A percentile compares a stretch with the other conserved stretches of the same genome.
Evolutionary conservation across 23 tunicate genomes (phyloP).

Genomic region (Aplidium turbinatum): DNA sequence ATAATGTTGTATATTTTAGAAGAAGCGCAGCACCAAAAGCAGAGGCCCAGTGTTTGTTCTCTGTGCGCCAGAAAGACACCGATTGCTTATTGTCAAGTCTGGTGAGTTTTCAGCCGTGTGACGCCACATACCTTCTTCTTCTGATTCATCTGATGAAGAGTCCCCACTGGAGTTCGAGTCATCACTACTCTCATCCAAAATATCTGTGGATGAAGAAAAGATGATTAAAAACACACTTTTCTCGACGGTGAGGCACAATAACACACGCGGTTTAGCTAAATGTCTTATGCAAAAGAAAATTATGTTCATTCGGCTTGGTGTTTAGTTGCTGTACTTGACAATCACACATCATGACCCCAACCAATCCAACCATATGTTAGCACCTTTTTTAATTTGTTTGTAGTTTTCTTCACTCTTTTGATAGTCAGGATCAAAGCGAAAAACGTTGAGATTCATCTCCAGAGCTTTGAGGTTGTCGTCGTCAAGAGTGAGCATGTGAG

Average conservation of each 20-base stretch:
- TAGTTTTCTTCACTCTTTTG: conserved; percentile 82
- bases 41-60: too few relatives aligned
- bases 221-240: too few relatives aligned
- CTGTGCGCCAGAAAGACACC: too few relatives aligned
- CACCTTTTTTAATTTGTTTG: conserved; percentile 81
- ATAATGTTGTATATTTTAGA: too few relatives aligned
- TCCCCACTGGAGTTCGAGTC: conserved; percentile 46
- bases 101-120: too few relatives aligned
- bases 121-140: too few relatives aligned
- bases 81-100: too few relatives aligned
- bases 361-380: neutral
- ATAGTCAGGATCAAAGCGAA: conserved; percentile 82
- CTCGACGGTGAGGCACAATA: too few relatives aligned
- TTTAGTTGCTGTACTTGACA: neutral
- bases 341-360: neutral
- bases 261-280: neutral
- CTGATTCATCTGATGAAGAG: conserved; percentile 43
- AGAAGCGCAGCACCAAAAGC: too few relatives aligned
- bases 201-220: conserved; percentile 39
- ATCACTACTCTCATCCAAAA: conserved; percentile 80
- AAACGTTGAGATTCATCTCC: conserved; percentile 75
- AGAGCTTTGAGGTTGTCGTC: conserved; percentile 57
- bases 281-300: too few relatives aligned
- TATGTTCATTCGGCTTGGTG: too few relatives aligned
- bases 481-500: conserved; percentile 91